Base-by-base conservation (phyloP, 2,888 invertebrate genomes). In the Tiliacea aurago region DNA sequence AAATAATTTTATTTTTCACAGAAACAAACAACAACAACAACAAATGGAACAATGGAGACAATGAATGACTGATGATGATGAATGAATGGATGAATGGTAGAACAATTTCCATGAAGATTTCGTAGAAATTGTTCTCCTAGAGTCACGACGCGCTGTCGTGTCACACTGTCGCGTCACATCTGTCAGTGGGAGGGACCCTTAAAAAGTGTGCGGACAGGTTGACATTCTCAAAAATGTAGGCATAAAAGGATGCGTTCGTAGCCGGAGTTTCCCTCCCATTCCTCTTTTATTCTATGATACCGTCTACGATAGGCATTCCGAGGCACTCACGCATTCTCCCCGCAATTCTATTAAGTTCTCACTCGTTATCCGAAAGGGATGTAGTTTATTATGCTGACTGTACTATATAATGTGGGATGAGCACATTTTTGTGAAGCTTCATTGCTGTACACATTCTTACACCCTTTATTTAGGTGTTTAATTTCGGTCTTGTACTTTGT, bases 301-400 rank as follows among this genome's bases (percentile, higher is more conserved):
- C 47, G 49, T 70, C 68, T 73, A 75, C 66, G 63, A 84, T 73
- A 77, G 65, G 72, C 70, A 83, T 87, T 84, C 85, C 84, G 59
- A 68, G 63, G 70, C 69, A 77, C 73, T 76, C 76, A 82, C 82
- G 76, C 81, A 84, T 85, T 84, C 83, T 65, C 41, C 49, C 75
- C 69, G 71, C 86, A 75, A 76, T 81, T 84, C 86, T 86, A 86
- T 87, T 86, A 83, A 84, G 84, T 72, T 81, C 80, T 84, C 79
- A 83, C 82, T 87, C 82, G 83, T 84, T 87, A 87, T 87, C 87
- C 77, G 77, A 82, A 87, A 82, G 80, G 78, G 85, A 75, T 80
- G 85, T 86, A 77, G 75, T 85, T 86, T 87, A 84, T 86, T 87
- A 84, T 81, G 74, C 73, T 73, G 81, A 69, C 85, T 81, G 77